Evolutionary conservation across 1,140 invertebrate genomes (phyloP), one percentile per base, ranked within the genome.

Genomic region (Cataglyphis hispanica): DNA sequence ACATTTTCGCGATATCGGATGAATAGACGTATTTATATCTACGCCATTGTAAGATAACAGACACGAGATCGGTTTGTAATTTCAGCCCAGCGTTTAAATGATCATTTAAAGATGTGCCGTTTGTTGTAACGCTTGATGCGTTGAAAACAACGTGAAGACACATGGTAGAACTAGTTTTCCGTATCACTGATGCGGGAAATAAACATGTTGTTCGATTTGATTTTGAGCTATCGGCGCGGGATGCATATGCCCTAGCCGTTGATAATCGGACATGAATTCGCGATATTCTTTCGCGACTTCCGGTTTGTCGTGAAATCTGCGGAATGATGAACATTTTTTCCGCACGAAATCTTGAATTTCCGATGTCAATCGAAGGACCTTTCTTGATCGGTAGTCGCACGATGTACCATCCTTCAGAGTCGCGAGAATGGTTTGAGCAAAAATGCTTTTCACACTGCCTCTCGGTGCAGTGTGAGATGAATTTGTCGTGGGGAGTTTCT

Each of bases 11-110:
- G 10, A 87, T 86, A 13, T 88, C 94, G 0, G 92, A 92, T 11
- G 89, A 90, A 34, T 93, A 84, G 0, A 92, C 93, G 64, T 89
- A 86, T 34, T 70, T 22, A 83, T 91, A 83, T 19, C 25, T 85
- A 46, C 93, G 50, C 86, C 93, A 94, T 13, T 74, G 61, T 8
- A 92, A 10, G 2, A 86, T 22, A 0, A 86, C 31, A 0, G 31
- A 10, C 31, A 31, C 1, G 0, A 89, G 43, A 22, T 69, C 43
- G 3, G 7, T 7, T 43, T 69, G 40, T 1, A 69, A 1, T 69
- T 69, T 69, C 0, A 7, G 66, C 0, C 37, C 40, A 5, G 66
- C 19, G 8, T 22, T 2, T 5, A 67, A 11, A 69, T 69, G 34
- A 13, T 69, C 19, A 2, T 69, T 69, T 5, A 69, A 5, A 0